Evolutionary conservation across 2,113 vertebrate species (phyloP).

Genomic region (Antidorcas marsupialis): DNA sequence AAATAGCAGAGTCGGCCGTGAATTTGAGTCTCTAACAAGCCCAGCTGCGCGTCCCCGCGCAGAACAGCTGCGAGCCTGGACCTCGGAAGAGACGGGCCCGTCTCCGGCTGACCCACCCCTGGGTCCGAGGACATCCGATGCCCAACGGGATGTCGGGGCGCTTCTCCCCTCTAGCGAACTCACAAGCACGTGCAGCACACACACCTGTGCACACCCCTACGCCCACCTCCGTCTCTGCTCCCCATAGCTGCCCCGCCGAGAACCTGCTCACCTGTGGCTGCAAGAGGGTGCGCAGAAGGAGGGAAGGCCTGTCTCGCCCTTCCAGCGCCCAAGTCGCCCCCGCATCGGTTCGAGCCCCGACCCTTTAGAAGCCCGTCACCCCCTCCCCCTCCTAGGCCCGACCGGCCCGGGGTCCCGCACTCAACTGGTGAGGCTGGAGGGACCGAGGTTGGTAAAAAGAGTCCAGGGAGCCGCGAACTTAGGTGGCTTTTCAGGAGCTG

Average conservation of each 20-base stretch:
- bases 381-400: rapidly evolving
- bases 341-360: background rate
- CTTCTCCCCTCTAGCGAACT: background rate
- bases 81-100: background rate
- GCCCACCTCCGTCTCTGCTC: background rate
- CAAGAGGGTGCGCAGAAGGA: background rate
- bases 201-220: background rate
- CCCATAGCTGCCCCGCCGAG: background rate
- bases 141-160: rapidly evolving
- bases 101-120: background rate
- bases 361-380: background rate
- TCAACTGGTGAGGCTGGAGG: background rate
- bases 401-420: background rate
- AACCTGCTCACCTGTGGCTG: background rate
- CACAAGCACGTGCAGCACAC: background rate
- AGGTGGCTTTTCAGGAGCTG: background rate
- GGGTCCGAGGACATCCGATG: rapidly evolving
- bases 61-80: background rate
- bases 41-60: background rate
- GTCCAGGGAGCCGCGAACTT: rapidly evolving
- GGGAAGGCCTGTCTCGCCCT: background rate
- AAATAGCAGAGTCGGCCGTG: background rate
- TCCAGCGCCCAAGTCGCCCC: rapidly evolving
- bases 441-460: no score
- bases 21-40: background rate